Evolutionary conservation across 2,113 vertebrate species (phyloP).

Genomic region (Barnardius zonarius): DNA sequence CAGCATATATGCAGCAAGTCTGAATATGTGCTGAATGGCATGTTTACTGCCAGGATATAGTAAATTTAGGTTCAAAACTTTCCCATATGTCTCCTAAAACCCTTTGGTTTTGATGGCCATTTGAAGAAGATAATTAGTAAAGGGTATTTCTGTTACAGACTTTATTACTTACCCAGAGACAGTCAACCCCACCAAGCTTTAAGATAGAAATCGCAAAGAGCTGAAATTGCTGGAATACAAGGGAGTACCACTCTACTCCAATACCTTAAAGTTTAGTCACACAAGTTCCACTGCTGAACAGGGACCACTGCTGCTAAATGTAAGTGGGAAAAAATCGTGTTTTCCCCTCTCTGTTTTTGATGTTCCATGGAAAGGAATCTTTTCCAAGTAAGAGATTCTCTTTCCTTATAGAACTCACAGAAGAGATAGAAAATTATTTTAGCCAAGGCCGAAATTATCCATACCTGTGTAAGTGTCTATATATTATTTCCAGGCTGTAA

Average conservation of each 20-base stretch:
- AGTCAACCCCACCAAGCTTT: no score
- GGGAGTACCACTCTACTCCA: accelerated
- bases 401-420: background rate
- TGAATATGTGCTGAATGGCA: background rate
- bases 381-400: background rate
- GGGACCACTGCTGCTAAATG: background rate
- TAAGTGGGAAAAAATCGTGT: accelerated
- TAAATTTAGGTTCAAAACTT: background rate
- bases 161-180: background rate
- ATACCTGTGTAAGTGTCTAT: background rate
- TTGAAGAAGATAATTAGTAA: background rate
- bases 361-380: background rate
- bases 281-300: background rate
- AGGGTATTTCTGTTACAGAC: background rate
- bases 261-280: background rate
- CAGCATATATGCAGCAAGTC: background rate
- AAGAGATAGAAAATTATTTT: background rate
- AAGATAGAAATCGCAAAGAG: background rate
- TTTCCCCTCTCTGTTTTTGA: background rate
- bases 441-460: background rate
- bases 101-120: background rate
- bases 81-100: background rate
- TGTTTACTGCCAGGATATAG: background rate
- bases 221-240: background rate
- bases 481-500: background rate